Evolutionary conservation across 2,113 vertebrate genomes (phyloP), one percentile per base, ranked within the genome.

Genomic region (Anthoscopus minutus): DNA sequence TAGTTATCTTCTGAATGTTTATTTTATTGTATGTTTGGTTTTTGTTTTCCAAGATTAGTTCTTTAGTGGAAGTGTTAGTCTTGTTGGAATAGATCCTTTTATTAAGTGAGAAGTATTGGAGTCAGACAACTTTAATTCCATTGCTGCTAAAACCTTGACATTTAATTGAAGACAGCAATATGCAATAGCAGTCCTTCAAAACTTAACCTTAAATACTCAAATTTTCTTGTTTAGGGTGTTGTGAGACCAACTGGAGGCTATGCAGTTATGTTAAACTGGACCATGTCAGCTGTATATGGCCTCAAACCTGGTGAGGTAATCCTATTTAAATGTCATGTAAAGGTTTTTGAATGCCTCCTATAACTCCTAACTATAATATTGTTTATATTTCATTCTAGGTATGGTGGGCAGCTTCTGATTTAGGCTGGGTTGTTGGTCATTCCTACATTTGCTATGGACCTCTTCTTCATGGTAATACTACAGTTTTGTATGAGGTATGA

Each of bases 351-450:
- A 23, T 17, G 47, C 10, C 19, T 89, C 85, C 72, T 88, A 4
- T 25, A 69, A 60, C 7, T 33, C 31, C 13, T 31, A 11, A 25
- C 13, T 62, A 44, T 92, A 92, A 67, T 88, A 57, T 27, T 65
- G 4, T 31, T 97, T 60, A 51, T 76, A 23, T 92, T 94, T 45
- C 69, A 58, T 96, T 97, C 89, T 97, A 99, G 99, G 98, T 99
- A 35, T 99, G 99, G 99, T 99, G 99, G 99, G 99, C 99, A 66
- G 99, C 99, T 38, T 99, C 99, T 77, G 99, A 99, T 94, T 98
- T 99, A 81, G 99, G 99, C 91, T 99, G 99, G 99, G 99, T 99
- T 57, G 99, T 99, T 9, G 99, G 99, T 35, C 99, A 99, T 97
- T 99, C 99, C 4, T 99, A 99, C 64, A 99, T 99, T 96, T 99